Evolutionary conservation across 64 coral and sea anemone species (phyloP).

Genomic region (Dendronephthya gigantea): DNA sequence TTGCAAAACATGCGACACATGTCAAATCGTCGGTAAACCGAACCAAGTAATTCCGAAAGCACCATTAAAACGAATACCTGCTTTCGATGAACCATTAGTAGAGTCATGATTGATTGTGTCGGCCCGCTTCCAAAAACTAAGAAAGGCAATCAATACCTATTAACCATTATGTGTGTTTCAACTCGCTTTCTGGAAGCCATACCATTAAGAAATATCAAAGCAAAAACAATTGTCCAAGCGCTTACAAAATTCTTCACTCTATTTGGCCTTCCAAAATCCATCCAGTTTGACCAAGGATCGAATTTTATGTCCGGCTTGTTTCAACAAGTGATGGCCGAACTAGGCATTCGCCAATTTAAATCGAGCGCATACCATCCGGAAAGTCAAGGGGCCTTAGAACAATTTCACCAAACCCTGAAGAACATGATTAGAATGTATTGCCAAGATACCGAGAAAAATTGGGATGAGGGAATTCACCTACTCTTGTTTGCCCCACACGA

Average conservation of each 20-base stretch:
- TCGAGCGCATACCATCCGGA: too few relatives aligned
- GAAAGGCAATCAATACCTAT: neutral
- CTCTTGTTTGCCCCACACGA: too few relatives aligned
- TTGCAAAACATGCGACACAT: neutral
- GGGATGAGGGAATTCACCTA: too few relatives aligned
- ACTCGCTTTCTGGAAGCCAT: neutral
- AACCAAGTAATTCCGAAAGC: slow-evolving; percentile 23
- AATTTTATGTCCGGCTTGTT: too few relatives aligned
- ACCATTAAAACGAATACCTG: neutral
- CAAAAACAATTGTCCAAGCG: neutral
- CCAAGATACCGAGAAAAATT: too few relatives aligned
- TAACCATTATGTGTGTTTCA: neutral
- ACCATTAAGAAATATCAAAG: neutral
- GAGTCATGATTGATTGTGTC: slow-evolving; percentile 7
- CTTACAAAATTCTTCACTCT: neutral
- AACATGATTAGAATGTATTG: too few relatives aligned
- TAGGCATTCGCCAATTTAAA: too few relatives aligned
- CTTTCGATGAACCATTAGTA: slow-evolving; percentile 17
- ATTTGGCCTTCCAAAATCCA: neutral
- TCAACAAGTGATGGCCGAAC: too few relatives aligned
- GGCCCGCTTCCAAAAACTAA: slow-evolving; percentile 1
- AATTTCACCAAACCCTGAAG: too few relatives aligned
- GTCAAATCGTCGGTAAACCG: neutral
- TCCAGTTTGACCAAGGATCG: too few relatives aligned
- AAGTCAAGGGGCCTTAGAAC: too few relatives aligned